Evolutionary conservation across 2,888 invertebrate species (phyloP), one percentile per base, ranked within the genome.

Genomic region (Branchellion lobata): DNA sequence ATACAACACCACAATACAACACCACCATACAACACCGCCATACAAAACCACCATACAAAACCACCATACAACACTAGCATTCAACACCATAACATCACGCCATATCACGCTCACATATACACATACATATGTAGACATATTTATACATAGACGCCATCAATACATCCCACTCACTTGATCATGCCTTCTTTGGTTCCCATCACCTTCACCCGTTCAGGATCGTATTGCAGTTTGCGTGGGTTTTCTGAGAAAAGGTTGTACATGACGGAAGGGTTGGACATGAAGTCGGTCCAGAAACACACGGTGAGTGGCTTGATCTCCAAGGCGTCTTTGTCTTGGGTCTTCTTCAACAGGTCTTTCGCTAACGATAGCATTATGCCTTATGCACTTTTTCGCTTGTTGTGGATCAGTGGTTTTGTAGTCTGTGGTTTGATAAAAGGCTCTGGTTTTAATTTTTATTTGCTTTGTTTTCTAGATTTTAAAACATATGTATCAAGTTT

Each of bases 151-250:
- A n/a, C n/a, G n/a, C n/a, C n/a, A n/a, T n/a, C n/a, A n/a, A n/a
- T n/a, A n/a, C n/a, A 5, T 31, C 31, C 31, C n/a, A 31, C n/a
- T n/a, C 5, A 57, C 61, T 57, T 57, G 81, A 83, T 83, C 83
- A 83, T 83, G 74, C 83, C 83, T 76, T 83, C 82, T 79, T 83
- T 83, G 5, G 83, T 83, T 29, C 83, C 83, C 83, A 83, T 83
- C 75, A 83, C 83, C 81, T 83, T 83, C 31, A 83, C 83, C 79
- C 81, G 81, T 71, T 83, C 83, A 5, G 83, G 82, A 75, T 83
- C 83, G 73, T 83, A 83, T 81, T 83, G 82, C 53, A 83, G 81
- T 51, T 83, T 83, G 14, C 81, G 73, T 1, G 83, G 82, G 2
- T 81, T 82, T 69, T 81, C 74, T 18, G 81, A 76, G 72, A 83